Conservation (phyloP, 53 echinoderm and acorn worm species). For the Astropecten irregularis region DNA sequence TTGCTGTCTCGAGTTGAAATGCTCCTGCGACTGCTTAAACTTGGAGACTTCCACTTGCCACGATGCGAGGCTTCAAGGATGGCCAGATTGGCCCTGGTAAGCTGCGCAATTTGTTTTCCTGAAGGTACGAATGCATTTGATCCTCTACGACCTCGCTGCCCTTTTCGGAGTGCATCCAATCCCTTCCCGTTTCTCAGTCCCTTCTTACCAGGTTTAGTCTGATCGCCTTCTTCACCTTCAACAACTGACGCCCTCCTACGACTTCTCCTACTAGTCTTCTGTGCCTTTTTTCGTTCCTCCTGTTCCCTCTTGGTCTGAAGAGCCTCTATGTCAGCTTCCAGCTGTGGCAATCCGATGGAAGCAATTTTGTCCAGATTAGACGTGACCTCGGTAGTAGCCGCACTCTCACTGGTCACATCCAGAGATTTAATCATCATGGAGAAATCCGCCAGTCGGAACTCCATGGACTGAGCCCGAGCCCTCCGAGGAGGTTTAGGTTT, state of each 20-base stretch:
- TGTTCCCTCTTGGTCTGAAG: slow-evolving; percentile 57
- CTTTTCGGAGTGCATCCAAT: slow-evolving; percentile 4
- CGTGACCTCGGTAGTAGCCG: background rate
- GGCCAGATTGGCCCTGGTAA: slow-evolving; percentile 66
- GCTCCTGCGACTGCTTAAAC: background rate
- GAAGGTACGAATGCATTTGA: background rate
- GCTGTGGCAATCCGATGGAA: slow-evolving; percentile 50
- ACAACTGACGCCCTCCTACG: background rate
- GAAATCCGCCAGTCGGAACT: slow-evolving; percentile 93
- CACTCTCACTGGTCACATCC: slow-evolving; percentile 27
- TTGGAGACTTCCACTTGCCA: background rate
- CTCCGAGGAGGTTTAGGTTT: slow-evolving; percentile 55
- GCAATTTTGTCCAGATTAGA: slow-evolving; percentile 43
- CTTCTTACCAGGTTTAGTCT: slow-evolving; percentile 31
- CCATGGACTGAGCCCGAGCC: slow-evolving; percentile 69
- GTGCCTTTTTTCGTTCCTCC: slow-evolving; percentile 36
- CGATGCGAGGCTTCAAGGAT: slow-evolving; percentile 43
- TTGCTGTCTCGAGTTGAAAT: background rate
- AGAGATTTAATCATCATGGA: slow-evolving; percentile 71
- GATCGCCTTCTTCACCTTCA: background rate
- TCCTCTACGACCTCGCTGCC: slow-evolving; percentile 22
- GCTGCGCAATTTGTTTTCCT: slow-evolving; percentile 42
- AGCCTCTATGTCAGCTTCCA: slow-evolving; percentile 73
- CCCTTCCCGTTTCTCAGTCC: slow-evolving; percentile 4
- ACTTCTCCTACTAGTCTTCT: slow-evolving; percentile 6